Evolutionary conservation across 2,888 invertebrate genomes (phyloP), one percentile per base, ranked within the genome.

Genomic region (Drosophila pseudotalamancana): DNA sequence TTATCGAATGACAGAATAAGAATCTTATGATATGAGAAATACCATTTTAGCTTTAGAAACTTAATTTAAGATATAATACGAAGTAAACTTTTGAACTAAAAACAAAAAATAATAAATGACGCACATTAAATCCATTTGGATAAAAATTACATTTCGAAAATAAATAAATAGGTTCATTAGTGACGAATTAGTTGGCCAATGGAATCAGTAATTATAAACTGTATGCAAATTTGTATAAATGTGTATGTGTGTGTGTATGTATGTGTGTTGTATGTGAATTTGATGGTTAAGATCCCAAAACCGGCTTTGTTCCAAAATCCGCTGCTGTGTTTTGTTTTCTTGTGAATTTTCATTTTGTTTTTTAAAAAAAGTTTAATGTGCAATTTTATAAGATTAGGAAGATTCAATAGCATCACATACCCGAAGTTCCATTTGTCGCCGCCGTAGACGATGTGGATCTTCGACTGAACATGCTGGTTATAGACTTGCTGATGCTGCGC

Each of bases 401-500:
- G 12, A 1, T 23, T 11, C 1, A n/a, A 2, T 29, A 8, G 39
- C 8, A 34, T n/a, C 19, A 65, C 71, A 11, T 56, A 74, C 72
- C 70, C 21, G 70, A 2, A 43, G 27, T 61, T 2, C 31, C 21
- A 27, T 56, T 45, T 1, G 71, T 14, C 1, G 61, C 14, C 1
- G 51, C 32, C 21, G 82, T 37, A 11, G 77, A 39, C 4, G 70
- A 32, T 11, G 69, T 77, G 71, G 94, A 93, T 59, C 95, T 93
- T 70, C 94, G 92, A 81, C 94, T 93, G 73, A 97, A 96, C 92
- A 97, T 94, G 80, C 94, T 96, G 1, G 95, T 94, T 48, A 97
- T 91, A 19, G 95, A 95, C 42, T 94, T 93, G 27, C 96, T 95
- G 29, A 97, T 92, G 89, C 96, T 97, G 76, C 95, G 93, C 23